Base-by-base conservation (phyloP, 2,797 vertebrate genomes). In the Onychomys torridus region DNA sequence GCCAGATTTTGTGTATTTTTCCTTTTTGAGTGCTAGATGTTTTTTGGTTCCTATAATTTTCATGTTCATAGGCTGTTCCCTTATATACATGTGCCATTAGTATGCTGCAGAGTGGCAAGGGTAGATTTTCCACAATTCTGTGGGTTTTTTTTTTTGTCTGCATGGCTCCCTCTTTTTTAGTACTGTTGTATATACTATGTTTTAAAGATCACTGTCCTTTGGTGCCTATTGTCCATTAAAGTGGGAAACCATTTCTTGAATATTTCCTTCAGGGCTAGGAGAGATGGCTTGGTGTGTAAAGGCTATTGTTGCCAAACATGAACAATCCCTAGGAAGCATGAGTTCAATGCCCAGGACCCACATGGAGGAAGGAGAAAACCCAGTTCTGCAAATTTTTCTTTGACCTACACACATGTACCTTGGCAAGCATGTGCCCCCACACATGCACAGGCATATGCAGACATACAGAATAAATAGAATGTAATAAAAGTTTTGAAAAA, bases 1-100 rank as follows among this genome's bases (percentile, higher is more conserved):
- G 57, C 57, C 27, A 63, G 79, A 94, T 92, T 94, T 95, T 94
- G 17, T 91, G 40, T 52, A 86, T 75, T 95, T 82, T 85, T 65
- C 43, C 65, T 78, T 93, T 23, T 91, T 94, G 32, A 34, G 29
- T 91, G 9, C 21, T 57, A 14, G 55, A 32, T 94, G 73, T 96
- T 94, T 86, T 90, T 78, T 37, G 73, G 59, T 79, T 93, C 21
- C n/a, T 75, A 11, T 87, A 75, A 52, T 78, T 77, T 77, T 49
- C 46, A 77, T 94, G 93, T 89, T 94, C 32, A n/a, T 14, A 52
- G 27, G 25, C 76, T 57, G 46, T 82, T 94, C 69, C n/a, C 32
- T 77, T 67, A 21, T 16, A 67, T 59, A 61, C 37, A 73, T 5
- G 34, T 37, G 14, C 34, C 37, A 52, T 63, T n/a, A 37, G 69